These are phyloP conservation scores for Myotis yumanensis DNA, from an alignment of 2,113 vertebrate species.

Conservation along the genomic window DNA sequence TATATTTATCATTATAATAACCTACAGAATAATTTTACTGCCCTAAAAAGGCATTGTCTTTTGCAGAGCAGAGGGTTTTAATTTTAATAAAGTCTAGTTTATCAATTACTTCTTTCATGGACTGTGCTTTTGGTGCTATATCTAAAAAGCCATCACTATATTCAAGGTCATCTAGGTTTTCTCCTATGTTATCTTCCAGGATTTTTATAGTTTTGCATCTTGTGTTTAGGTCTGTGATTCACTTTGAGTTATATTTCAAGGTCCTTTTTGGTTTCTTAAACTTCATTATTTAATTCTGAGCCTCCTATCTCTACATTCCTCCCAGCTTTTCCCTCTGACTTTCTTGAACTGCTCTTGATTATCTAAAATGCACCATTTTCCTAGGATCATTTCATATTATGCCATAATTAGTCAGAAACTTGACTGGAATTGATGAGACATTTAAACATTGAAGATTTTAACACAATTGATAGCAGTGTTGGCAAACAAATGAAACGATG, in stretches of 20 bases:
- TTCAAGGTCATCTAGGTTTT: background rate
- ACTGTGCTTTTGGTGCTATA: background rate
- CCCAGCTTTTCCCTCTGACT: background rate
- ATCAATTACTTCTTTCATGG: background rate
- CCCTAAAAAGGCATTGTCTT: background rate
- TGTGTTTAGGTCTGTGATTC: background rate
- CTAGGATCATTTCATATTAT: background rate
- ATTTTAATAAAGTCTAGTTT: background rate
- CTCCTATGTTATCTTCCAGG: background rate
- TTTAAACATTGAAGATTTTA: background rate
- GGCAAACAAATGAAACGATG: background rate
- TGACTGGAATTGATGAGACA: background rate
- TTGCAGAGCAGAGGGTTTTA: background rate
- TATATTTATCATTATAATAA: background rate
- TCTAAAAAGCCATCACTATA: background rate
- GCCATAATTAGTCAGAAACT: background rate
- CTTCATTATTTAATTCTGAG: background rate
- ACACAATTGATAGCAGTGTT: background rate
- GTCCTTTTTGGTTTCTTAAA: background rate
- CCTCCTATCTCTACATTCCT: background rate
- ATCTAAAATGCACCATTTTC: background rate
- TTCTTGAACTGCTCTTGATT: background rate
- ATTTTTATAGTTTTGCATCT: background rate
- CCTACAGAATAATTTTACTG: background rate
- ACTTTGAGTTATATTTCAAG: background rate